Percentiles rank a stretch among this genome's conserved stretches.
Evolutionary conservation across 2,797 vertebrate genomes (phyloP).

Genomic region (Dendrocincla tyrannina): DNA sequence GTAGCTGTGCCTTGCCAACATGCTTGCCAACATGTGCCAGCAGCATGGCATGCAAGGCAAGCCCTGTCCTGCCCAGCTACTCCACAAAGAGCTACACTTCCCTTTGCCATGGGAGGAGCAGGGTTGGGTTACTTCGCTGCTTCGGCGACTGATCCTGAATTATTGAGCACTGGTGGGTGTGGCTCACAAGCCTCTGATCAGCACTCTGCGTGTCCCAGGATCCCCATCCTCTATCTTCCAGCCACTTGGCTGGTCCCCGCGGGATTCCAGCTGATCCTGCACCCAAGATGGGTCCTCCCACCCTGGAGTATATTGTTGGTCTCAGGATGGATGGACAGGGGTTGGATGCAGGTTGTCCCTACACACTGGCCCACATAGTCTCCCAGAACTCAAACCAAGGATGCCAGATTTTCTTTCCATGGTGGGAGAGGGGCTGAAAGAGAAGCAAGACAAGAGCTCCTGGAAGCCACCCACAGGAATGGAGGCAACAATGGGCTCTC

Average conservation of each 20-base stretch:
- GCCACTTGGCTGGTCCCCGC: rapidly evolving
- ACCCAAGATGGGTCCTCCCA: neutral
- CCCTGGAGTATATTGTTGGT: neutral
- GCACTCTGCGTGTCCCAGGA: neutral
- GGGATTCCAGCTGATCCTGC: neutral
- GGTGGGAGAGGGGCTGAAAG: neutral
- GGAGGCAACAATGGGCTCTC: rapidly evolving
- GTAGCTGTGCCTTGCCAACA: neutral
- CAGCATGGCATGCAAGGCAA: neutral
- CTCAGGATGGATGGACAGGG: rapidly evolving
- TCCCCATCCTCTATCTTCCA: neutral
- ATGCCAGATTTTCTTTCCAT: neutral
- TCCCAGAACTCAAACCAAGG: neutral
- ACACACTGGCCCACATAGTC: neutral
- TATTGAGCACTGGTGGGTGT: rapidly evolving
- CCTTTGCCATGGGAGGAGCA: neutral
- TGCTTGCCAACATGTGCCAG: neutral
- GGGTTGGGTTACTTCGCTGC: neutral
- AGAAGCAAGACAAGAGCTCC: neutral
- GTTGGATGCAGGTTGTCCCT: neutral
- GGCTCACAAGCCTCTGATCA: neutral
- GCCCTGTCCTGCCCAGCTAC: neutral
- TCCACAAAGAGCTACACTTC: neutral
- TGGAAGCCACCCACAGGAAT: rapidly evolving
- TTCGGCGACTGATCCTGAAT: neutral